Evolutionary conservation across 2,797 vertebrate genomes (phyloP).

Genomic region (Syndactyla subalaris): DNA sequence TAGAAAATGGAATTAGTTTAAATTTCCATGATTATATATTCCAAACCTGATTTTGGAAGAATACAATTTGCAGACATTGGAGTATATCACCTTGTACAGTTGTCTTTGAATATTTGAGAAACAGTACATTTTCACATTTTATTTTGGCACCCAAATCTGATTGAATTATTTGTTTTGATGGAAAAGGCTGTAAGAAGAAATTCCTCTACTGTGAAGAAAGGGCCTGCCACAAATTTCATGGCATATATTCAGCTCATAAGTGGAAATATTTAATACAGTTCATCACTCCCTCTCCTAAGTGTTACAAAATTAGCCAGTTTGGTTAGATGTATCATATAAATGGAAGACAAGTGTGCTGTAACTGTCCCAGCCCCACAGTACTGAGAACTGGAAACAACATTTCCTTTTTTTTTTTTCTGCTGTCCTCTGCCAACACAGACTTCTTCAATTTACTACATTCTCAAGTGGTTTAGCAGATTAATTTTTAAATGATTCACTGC

Average conservation of each 20-base stretch:
- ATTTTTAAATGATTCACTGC: conserved; percentile 5
- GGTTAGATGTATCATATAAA: not conserved
- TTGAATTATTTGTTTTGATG: conserved; percentile 13
- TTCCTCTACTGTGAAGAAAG: not conserved
- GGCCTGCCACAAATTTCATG: not conserved
- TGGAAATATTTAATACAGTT: not conserved
- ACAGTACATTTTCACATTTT: not conserved
- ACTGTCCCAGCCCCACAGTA: not conserved
- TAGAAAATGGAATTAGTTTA: not conserved
- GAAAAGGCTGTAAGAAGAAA: not conserved
- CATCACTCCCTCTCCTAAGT: not conserved
- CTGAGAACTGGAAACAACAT: not conserved
- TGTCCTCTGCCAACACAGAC: not conserved
- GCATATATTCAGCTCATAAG: not conserved
- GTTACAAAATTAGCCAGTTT: not conserved
- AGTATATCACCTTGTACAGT: not conserved
- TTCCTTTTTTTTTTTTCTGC: not conserved
- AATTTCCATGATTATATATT: not conserved
- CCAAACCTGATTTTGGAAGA: not conserved
- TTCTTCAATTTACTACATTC: not conserved
- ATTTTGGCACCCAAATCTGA: not conserved
- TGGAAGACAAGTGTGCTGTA: not conserved
- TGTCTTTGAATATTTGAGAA: not conserved
- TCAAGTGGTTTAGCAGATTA: conserved; percentile 12
- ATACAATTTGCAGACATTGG: not conserved